phyloP scores from a whole-genome alignment of 2,113 vertebrate genomes.

The Circaetus gallicus region DNA sequence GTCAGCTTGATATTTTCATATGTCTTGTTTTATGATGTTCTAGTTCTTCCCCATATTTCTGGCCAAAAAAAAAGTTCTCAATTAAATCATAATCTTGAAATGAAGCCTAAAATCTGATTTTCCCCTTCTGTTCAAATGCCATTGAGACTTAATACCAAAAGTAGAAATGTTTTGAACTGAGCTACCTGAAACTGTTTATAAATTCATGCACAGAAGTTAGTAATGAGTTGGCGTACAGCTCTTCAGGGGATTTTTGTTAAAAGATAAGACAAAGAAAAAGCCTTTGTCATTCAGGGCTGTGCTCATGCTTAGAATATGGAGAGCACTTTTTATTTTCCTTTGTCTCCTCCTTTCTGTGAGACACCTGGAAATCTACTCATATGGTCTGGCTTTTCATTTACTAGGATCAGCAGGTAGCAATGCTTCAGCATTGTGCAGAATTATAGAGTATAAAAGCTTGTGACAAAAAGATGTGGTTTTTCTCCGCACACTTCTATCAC shows the following conservation, averaged over 20 bases:
- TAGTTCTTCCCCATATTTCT: not conserved
- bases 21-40: not conserved
- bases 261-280: not conserved
- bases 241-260: not conserved
- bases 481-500: not conserved
- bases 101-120: not conserved
- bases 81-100: not conserved
- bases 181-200: not conserved
- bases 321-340: not conserved
- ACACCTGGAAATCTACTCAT: not conserved
- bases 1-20: not conserved
- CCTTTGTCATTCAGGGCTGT: not conserved
- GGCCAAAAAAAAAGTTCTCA: not conserved
- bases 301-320: not conserved
- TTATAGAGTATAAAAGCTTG: not conserved
- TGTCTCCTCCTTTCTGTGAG: not conserved
- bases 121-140: not conserved
- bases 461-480: not conserved
- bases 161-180: not conserved
- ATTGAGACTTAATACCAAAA: not conserved
- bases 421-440: not conserved
- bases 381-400: not conserved
- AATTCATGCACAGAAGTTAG: not conserved
- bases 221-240: not conserved
- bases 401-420: not conserved